Base-by-base conservation (phyloP, 1,140 invertebrate species). In the Drosophila erecta region DNA sequence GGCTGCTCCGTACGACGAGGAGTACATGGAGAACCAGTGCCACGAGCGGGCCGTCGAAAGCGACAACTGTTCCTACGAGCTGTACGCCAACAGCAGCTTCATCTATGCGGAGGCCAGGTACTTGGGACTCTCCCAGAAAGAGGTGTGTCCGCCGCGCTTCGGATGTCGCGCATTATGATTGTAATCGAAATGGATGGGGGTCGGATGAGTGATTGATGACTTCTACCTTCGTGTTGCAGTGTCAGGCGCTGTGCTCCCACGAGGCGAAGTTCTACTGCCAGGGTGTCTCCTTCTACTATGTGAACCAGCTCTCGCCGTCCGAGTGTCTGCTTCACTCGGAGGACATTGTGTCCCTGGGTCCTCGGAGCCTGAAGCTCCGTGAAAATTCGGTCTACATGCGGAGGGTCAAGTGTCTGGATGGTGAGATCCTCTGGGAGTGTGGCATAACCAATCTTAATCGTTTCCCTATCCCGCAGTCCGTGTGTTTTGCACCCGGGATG, bases 1-100 rank as follows among this genome's bases (percentile, higher is more conserved):
- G 30, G 94, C 94, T 0, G 94, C 94, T 6, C 94, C 94, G 64
- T 94, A 93, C 61, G 93, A 94, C 54, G 94, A 94, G 30, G 93
- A 95, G 72, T 95, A 95, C 72, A 93, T 95, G 58, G 95, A 95
- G 79, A 95, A 95, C 90, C 94, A 95, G 78, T 95, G 95, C 75
- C 78, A 93, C 12, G 93, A 90, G 27, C 74, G 87, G 30, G 46
- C 76, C 15, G 72, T 83, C 7, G 87, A 91, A 55, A 90, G 59
- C 33, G 90, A 91, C 77, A 85, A 76, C 50, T 92, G 91, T 59
- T 90, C 91, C 40, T 92, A 92, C 44, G 91, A 92, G 62, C 57
- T 91, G 44, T 92, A 92, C 51, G 80, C 87, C 54, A 92, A 92
- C 65, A 92, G 91, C 77, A 91, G 84, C 44, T 92, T 92, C 62